A percentile compares a stretch with the other conserved stretches of the same genome.
These are phyloP conservation scores for Ariopsis seemanni DNA, from an alignment of 2,113 vertebrate genomes.

Conservation along the genomic window DNA sequence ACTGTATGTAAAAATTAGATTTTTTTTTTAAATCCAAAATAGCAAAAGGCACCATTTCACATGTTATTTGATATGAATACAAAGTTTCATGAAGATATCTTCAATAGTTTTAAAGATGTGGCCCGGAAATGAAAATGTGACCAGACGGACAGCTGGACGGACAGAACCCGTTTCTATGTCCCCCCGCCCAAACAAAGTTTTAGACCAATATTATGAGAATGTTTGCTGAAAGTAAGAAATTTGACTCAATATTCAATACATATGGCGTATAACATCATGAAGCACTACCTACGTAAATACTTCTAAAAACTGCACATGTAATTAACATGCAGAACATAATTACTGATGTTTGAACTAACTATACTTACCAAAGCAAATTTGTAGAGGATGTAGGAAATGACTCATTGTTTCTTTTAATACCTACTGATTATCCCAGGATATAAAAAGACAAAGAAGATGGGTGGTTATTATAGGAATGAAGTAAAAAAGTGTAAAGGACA, in stretches of 20 bases:
- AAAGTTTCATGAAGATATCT: too few relatives aligned
- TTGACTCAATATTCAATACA: background rate
- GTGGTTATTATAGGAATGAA: background rate
- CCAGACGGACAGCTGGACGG: too few relatives aligned
- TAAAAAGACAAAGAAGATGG: background rate
- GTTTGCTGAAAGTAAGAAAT: background rate
- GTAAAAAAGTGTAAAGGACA: background rate
- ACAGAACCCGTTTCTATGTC: too few relatives aligned
- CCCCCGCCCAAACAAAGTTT: background rate
- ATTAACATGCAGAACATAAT: background rate
- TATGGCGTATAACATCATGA: background rate
- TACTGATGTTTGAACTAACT: background rate
- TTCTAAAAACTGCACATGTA: background rate
- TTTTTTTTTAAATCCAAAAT: too few relatives aligned
- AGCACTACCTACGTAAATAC: background rate
- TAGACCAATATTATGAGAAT: background rate
- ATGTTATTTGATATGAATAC: too few relatives aligned
- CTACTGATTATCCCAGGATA: background rate
- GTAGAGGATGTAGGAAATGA: slow-evolving; percentile 11
- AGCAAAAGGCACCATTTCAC: too few relatives aligned
- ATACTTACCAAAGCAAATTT: background rate
- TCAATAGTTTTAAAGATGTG: too few relatives aligned
- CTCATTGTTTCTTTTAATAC: background rate
- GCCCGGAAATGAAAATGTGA: too few relatives aligned
- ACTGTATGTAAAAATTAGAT: too few relatives aligned